phyloP scores from a whole-genome alignment of 2,113 vertebrate genomes.

The Epinephelus fuscoguttatus region DNA sequence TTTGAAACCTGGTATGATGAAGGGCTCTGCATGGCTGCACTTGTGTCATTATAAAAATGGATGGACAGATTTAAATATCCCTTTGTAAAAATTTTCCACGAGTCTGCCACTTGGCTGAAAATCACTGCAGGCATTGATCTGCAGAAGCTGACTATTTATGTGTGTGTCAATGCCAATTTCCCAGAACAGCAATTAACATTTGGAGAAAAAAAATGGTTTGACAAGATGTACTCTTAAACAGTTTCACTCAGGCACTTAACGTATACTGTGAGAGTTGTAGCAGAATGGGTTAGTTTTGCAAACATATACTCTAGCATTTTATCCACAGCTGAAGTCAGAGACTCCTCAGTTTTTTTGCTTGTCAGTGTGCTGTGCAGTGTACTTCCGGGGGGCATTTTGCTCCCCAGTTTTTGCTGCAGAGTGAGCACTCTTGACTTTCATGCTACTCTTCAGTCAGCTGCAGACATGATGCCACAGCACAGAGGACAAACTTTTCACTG shows the following conservation, averaged over 20 bases:
- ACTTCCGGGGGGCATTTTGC: too few relatives aligned
- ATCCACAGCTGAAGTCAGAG: not conserved
- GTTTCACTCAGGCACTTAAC: not conserved
- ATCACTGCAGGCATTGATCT: conserved; percentile 42
- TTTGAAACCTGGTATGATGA: conserved; percentile 47
- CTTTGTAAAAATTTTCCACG: conserved; percentile 38
- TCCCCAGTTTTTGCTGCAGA: too few relatives aligned
- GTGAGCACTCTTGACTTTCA: too few relatives aligned
- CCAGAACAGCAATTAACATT: conserved; percentile 44
- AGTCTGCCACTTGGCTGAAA: conserved; percentile 55
- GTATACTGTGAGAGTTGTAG: not conserved
- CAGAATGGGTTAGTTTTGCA: not conserved
- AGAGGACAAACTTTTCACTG: too few relatives aligned
- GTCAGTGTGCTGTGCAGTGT: too few relatives aligned
- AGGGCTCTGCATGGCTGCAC: conserved; percentile 53
- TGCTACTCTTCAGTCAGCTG: too few relatives aligned
- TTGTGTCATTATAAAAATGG: conserved; percentile 62
- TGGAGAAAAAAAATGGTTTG: conserved; percentile 31
- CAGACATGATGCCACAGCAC: too few relatives aligned
- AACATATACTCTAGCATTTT: not conserved
- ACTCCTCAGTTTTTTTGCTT: too few relatives aligned
- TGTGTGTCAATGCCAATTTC: conserved; percentile 36
- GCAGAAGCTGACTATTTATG: conserved; percentile 32
- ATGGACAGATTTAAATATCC: conserved; percentile 59
- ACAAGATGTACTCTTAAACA: conserved; percentile 13